Evolutionary conservation across 2,888 invertebrate genomes (phyloP).

Genomic region (Baccha elongata): DNA sequence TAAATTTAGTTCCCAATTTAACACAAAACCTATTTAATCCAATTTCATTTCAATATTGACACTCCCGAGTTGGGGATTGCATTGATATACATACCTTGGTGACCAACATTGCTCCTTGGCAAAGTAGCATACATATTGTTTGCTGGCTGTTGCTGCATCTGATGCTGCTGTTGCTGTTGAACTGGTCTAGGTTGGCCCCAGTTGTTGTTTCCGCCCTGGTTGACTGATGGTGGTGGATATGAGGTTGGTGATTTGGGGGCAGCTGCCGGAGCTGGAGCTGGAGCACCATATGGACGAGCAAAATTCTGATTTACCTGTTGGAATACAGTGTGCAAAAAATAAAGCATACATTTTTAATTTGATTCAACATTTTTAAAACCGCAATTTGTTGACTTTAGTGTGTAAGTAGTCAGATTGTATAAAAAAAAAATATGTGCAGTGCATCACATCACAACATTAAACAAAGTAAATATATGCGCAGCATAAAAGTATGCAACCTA

Average conservation of each 20-base stretch:
- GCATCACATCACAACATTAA: slow-evolving; percentile 55
- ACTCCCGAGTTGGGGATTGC: slow-evolving; percentile 20
- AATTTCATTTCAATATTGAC: slow-evolving; percentile 71
- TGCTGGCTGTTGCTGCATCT: slow-evolving; percentile 72
- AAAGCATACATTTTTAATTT: slow-evolving; percentile 41
- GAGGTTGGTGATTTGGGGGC: slow-evolving; percentile 80
- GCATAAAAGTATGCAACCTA: slow-evolving; percentile 37
- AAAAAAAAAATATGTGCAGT: slow-evolving; percentile 16
- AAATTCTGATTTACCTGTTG: slow-evolving; percentile 80
- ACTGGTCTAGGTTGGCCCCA: slow-evolving; percentile 74
- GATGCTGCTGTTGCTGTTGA: slow-evolving; percentile 70
- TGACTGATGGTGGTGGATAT: slow-evolving; percentile 80
- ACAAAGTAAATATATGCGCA: slow-evolving; percentile 45
- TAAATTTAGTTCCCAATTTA: slow-evolving; percentile 66
- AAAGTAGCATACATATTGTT: slow-evolving; percentile 81
- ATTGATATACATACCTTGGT: slow-evolving; percentile 80
- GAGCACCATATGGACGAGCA: slow-evolving; percentile 81
- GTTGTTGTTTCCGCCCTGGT: slow-evolving; percentile 64
- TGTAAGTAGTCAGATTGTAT: slow-evolving; percentile 46
- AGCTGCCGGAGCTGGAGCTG: slow-evolving; percentile 76
- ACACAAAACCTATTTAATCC: slow-evolving; percentile 71
- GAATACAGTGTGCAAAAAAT: slow-evolving; percentile 16
- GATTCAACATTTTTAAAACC: slow-evolving; percentile 11
- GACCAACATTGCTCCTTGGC: slow-evolving; percentile 80
- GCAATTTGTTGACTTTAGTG: slow-evolving; percentile 48